Evolutionary conservation across 2,797 vertebrate genomes (phyloP), one percentile per base, ranked within the genome.

Genomic region (Octomys mimax): DNA sequence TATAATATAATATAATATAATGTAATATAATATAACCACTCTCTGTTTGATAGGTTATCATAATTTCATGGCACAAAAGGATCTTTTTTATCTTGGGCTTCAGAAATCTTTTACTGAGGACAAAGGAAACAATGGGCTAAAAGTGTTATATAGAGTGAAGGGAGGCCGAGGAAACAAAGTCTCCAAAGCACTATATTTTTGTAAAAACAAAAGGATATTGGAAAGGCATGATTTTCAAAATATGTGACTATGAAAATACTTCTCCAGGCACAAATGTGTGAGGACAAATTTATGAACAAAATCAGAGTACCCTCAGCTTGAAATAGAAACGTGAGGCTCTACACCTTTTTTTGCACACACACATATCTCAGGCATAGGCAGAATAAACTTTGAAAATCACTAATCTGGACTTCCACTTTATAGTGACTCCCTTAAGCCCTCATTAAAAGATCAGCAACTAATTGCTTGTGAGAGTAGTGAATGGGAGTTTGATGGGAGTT

Each of bases 181-280:
- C 54, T 14, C 54, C 14, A 54, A 54, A 54, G 54, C 54, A 54
- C 54, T 54, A 54, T 54, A 54, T 54, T 54, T 54, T 54, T 54
- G 54, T 18, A 54, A 54, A 54, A 54, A 54, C 14, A 18, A 54
- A 54, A 54, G 33, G 2, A 79, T 46, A 31, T 78, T 66, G 28
- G 42, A n/a, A 73, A 66, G 16, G 24, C 52, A 5, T 61, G 13
- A 5, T 90, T 94, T 79, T 87, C 24, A 83, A 94, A 94, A 87
- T 78, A 61, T 33, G 2, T 5, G 9, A 86, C 57, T 82, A n/a
- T 81, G 64, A 81, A 73, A 77, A 52, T 89, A n/a, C 62, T 42
- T 62, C 64, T 96, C 5, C 54, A 85, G 88, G 52, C 73, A 73
- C 79, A 19, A 83, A 91, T 46, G 31, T 6, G 79, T 6, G 14